Conservation (phyloP, 2,797 vertebrate genomes). For the Gobio occitaniae region DNA sequence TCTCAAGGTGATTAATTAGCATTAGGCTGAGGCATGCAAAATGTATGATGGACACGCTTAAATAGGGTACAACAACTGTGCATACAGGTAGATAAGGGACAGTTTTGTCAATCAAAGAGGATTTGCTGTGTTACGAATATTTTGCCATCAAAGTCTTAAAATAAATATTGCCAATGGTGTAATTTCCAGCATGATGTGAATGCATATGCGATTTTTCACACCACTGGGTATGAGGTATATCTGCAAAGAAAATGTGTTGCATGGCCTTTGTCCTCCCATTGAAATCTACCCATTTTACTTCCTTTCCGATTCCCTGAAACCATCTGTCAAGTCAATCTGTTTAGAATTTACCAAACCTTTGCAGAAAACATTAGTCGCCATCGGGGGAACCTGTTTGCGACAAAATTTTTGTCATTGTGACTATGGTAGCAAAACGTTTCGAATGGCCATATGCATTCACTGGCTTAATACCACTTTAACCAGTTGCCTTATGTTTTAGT, state of each 20-base stretch:
- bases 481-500: constrained; percentile 36
- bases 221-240: not conserved
- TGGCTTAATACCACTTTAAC: constrained; percentile 18
- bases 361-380: constrained; percentile 17
- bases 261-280: not conserved
- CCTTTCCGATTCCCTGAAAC: constrained; percentile 10
- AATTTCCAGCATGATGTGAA: not conserved
- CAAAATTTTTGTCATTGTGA: not conserved
- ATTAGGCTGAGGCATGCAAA: constrained; percentile 64
- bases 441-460: constrained; percentile 4
- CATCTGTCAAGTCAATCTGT: constrained; percentile 16
- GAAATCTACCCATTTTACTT: not conserved
- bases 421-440: constrained; percentile 8
- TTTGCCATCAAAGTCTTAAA: constrained; percentile 29
- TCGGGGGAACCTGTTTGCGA: not conserved
- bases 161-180: not conserved
- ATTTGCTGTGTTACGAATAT: constrained; percentile 16
- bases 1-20: constrained; percentile 90
- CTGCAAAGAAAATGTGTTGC: constrained; percentile 16
- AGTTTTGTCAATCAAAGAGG: constrained; percentile 23
- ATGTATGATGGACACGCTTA: constrained; percentile 58
- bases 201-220: constrained; percentile 2
- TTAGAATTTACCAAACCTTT: constrained; percentile 6
- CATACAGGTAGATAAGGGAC: constrained; percentile 1
- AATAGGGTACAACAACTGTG: constrained; percentile 29